A percentile compares a stretch with the other conserved stretches of the same genome.
phyloP scores from a whole-genome alignment of 1,140 invertebrate species.

The Bombus difficillimus region DNA sequence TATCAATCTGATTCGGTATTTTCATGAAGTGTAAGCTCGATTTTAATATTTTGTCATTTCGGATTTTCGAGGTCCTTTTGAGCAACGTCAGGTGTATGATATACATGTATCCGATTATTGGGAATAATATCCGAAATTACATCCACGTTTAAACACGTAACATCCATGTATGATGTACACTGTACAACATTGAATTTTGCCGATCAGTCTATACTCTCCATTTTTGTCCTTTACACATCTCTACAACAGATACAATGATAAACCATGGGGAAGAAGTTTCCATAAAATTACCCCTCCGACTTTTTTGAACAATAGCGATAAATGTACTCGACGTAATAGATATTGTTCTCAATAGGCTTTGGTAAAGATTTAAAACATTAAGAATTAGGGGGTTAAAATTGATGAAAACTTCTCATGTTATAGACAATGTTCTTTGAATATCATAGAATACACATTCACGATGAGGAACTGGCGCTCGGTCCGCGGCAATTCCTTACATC shows the following conservation, averaged over 20 bases:
- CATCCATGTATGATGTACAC: conserved; percentile 14
- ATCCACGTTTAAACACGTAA: conserved; percentile 47
- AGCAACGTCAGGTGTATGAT: conserved; percentile 56
- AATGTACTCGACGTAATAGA: background rate
- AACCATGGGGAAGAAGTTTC: background rate
- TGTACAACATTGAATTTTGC: conserved; percentile 1
- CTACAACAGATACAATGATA: background rate
- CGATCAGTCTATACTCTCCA: conserved; percentile 22
- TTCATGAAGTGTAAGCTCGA: conserved; percentile 25
- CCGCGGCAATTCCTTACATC: background rate
- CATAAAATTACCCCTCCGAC: background rate
- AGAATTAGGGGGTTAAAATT: background rate
- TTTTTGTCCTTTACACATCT: background rate
- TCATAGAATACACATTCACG: conserved; percentile 15
- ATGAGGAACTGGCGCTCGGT: background rate
- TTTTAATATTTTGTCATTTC: conserved; percentile 16
- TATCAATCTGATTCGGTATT: background rate
- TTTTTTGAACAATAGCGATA: background rate
- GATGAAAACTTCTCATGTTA: conserved; percentile 10
- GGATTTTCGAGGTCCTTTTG: conserved; percentile 20
- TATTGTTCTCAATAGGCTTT: background rate
- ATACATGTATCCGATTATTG: conserved; percentile 38
- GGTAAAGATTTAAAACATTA: background rate
- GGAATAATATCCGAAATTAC: conserved; percentile 3
- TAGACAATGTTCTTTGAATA: conserved; percentile 4